Evolutionary conservation across 1,140 invertebrate genomes (phyloP).

Genomic region (Matsumurasca onukii): DNA sequence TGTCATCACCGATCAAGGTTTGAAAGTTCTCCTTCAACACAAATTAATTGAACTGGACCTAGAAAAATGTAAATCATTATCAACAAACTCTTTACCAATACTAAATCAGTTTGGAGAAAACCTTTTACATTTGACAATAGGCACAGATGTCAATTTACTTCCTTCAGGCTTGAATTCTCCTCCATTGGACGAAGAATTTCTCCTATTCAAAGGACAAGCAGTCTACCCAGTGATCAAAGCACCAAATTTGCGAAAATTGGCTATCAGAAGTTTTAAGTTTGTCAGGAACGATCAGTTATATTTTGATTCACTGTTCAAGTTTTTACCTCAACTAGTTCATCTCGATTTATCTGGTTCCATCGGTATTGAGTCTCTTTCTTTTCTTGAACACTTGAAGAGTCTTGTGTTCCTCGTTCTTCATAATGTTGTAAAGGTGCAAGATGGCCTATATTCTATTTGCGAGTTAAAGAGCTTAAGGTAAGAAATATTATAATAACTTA

Average conservation of each 20-base stretch:
- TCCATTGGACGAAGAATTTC: not conserved
- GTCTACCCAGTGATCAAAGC: constrained; percentile 63
- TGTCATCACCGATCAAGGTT: constrained; percentile 66
- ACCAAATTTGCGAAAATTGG: constrained; percentile 63
- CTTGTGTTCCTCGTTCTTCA: constrained; percentile 50
- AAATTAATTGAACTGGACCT: constrained; percentile 71
- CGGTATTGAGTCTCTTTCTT: constrained; percentile 57
- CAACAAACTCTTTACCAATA: constrained; percentile 55
- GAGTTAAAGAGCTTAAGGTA: constrained; percentile 50
- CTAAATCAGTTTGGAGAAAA: constrained; percentile 54
- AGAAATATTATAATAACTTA: constrained; percentile 38
- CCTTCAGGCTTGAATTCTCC: constrained; percentile 30
- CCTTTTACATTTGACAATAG: constrained; percentile 48
- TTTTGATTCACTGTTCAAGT: constrained; percentile 56
- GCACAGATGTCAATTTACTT: constrained; percentile 40
- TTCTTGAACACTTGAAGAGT: constrained; percentile 59
- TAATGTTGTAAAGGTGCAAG: constrained; percentile 21
- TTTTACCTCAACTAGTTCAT: constrained; percentile 64
- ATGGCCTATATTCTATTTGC: constrained; percentile 13
- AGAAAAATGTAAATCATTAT: constrained; percentile 67
- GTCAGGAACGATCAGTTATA: constrained; percentile 52
- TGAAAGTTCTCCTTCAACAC: constrained; percentile 67
- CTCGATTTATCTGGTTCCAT: constrained; percentile 78
- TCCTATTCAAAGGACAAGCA: constrained; percentile 49
- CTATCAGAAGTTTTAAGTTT: constrained; percentile 56